Base-by-base conservation (phyloP, 2,113 vertebrate genomes). In the Etheostoma spectabile region DNA sequence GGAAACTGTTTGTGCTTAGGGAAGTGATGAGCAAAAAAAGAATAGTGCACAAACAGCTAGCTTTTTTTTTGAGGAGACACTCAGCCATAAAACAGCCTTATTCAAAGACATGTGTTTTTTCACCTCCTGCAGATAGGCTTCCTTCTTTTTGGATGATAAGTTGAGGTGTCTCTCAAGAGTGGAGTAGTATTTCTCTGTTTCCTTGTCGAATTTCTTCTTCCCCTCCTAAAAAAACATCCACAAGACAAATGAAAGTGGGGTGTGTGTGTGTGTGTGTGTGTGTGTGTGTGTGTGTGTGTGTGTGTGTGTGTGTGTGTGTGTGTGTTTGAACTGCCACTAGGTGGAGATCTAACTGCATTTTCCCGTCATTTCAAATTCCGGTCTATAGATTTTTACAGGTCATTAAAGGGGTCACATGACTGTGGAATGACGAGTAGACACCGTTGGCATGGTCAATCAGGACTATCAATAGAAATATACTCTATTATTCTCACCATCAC, bases 141-240 rank as follows among this genome's bases (percentile, higher is more conserved):
- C 97, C 89, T 99, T 99, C 93, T 98, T 99, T 95, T 97, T 98
- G 76, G 97, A 96, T 62, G 97, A 99, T 87, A 99, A 89, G 95
- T 94, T 97, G 90, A 99, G 95, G 91, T 99, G 97, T 87, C 97
- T 98, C 89, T 99, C 97, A 75, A 99, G 95, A n/a, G 96, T 96
- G 62, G 97, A 97, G 90, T 98, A 98, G 86, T 98, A 99, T 90
- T 97, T 99, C 90, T 99, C 97, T 48, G 96, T 98, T 91, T 99
- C 97, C 84, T 98, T 98, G 93, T 98, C 97, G 80, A 99, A 98
- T 84, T 98, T 99, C 96, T 98, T 99, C 93, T 98, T 99, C 80
- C 96, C 97, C 82, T 99, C 97, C 97, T 99, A 81, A 85, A 75
- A 75, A 84, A 84, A 66, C 38, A 24, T 64, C 2, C 48, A 84